These are phyloP conservation scores for Pyrocoelia pectoralis DNA, from an alignment of 2,888 invertebrate species.

Conservation along the genomic window DNA sequence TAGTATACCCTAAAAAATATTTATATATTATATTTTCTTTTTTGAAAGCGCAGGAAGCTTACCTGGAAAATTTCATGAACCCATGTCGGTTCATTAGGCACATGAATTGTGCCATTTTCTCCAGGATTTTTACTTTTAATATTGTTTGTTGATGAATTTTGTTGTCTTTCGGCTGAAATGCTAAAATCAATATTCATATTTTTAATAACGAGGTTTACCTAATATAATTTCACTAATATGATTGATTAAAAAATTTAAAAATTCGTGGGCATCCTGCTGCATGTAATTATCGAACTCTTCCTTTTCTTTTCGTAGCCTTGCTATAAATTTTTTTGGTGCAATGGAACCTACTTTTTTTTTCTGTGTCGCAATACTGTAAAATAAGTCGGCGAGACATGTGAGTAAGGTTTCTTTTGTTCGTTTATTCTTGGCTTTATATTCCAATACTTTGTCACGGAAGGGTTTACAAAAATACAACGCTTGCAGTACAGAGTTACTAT, in stretches of 20 bases:
- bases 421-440: slow-evolving; percentile 96
- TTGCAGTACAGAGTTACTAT: slow-evolving; percentile 99
- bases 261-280: slow-evolving; percentile 99
- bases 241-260: slow-evolving; percentile 98
- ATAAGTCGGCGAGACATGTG: slow-evolving; percentile 97
- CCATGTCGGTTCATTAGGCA: slow-evolving; percentile 91
- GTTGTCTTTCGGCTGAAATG: slow-evolving; percentile 75
- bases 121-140: slow-evolving; percentile 66
- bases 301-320: slow-evolving; percentile 97
- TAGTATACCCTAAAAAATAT: background rate
- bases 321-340: slow-evolving; percentile 99
- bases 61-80: slow-evolving; percentile 98
- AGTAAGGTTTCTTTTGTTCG: slow-evolving; percentile 96
- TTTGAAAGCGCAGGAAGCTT: background rate
- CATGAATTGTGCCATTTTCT: slow-evolving; percentile 61
- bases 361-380: slow-evolving; percentile 99
- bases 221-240: slow-evolving; percentile 97
- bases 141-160: slow-evolving; percentile 66
- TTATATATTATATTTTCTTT: too few relatives aligned
- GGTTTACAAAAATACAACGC: slow-evolving; percentile 99
- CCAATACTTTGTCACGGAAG: slow-evolving; percentile 97
- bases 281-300: slow-evolving; percentile 99
- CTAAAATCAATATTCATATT: background rate
- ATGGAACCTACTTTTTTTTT: slow-evolving; percentile 99
- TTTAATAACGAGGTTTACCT: slow-evolving; percentile 67